Evolutionary conservation across 2,888 invertebrate species (phyloP).

Genomic region (Diarsia brunnea): DNA sequence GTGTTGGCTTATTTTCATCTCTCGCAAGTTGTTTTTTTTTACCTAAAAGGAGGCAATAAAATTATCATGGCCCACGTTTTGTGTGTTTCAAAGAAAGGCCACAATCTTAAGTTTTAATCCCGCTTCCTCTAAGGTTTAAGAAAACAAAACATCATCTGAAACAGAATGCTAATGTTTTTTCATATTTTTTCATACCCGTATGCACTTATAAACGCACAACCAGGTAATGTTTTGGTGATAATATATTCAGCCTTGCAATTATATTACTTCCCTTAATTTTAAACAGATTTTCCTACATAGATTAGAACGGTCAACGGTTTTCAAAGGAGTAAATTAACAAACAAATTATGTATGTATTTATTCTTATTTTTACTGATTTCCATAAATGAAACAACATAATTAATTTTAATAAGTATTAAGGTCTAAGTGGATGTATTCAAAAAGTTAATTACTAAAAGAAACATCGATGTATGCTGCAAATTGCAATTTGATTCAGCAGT

Average conservation of each 20-base stretch:
- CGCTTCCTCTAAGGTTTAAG: neutral
- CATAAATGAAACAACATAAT: neutral
- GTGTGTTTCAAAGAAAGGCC: too few relatives aligned
- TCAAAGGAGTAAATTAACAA: constrained; percentile 18
- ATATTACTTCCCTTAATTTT: constrained; percentile 61
- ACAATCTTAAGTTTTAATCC: too few relatives aligned
- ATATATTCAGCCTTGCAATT: constrained; percentile 62
- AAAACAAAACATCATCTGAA: neutral
- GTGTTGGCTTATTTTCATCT: too few relatives aligned
- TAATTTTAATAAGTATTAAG: neutral
- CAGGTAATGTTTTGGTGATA: constrained; percentile 37
- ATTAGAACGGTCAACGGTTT: constrained; percentile 41
- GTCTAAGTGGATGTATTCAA: neutral
- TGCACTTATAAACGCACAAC: constrained; percentile 17
- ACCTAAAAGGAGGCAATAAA: too few relatives aligned
- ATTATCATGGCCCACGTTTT: too few relatives aligned
- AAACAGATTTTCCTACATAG: constrained; percentile 61
- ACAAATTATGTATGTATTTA: constrained; percentile 6
- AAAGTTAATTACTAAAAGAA: neutral
- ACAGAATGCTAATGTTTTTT: neutral
- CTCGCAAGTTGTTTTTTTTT: too few relatives aligned
- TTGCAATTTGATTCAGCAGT: neutral
- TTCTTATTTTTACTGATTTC: neutral
- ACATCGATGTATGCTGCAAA: neutral
- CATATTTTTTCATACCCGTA: neutral